These are phyloP conservation scores for Perizoma flavofasciatum DNA, from an alignment of 2,888 invertebrate species.

Conservation along the genomic window DNA sequence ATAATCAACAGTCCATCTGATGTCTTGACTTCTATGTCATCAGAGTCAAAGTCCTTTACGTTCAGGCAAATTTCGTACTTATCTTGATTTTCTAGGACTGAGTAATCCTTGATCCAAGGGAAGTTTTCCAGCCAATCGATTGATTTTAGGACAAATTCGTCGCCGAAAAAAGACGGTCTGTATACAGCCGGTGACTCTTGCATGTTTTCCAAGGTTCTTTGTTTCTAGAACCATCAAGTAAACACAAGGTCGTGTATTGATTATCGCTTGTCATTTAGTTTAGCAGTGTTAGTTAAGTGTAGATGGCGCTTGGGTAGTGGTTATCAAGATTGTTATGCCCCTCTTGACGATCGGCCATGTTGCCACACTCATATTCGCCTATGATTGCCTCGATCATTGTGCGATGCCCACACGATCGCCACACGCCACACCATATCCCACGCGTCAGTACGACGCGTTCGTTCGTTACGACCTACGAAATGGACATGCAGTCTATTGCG, in stretches of 20 bases:
- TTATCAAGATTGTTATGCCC: background rate
- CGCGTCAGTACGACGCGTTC: no score
- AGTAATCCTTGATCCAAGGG: constrained; percentile 63
- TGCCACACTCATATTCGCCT: no score
- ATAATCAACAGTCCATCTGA: constrained; percentile 58
- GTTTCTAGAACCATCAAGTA: constrained; percentile 27
- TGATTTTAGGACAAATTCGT: constrained; percentile 64
- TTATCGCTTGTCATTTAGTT: constrained; percentile 37
- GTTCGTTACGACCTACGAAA: no score
- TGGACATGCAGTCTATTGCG: no score
- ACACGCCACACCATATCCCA: no score
- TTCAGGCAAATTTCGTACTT: constrained; percentile 61
- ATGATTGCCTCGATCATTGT: no score
- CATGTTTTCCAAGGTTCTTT: constrained; percentile 25
- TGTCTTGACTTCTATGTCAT: constrained; percentile 59
- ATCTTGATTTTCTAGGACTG: constrained; percentile 49
- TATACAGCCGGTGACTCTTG: constrained; percentile 32
- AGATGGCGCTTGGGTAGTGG: constrained; percentile 42
- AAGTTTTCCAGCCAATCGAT: constrained; percentile 71
- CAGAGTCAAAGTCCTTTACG: constrained; percentile 60
- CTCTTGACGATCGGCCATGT: no score
- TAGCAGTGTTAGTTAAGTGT: constrained; percentile 14
- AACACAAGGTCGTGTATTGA: constrained; percentile 24
- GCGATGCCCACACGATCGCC: no score
- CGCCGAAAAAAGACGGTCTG: constrained; percentile 56